Evolutionary conservation across 1,140 invertebrate genomes (phyloP), one percentile per base, ranked within the genome.

Genomic region (Druon quercuslanigerum): DNA sequence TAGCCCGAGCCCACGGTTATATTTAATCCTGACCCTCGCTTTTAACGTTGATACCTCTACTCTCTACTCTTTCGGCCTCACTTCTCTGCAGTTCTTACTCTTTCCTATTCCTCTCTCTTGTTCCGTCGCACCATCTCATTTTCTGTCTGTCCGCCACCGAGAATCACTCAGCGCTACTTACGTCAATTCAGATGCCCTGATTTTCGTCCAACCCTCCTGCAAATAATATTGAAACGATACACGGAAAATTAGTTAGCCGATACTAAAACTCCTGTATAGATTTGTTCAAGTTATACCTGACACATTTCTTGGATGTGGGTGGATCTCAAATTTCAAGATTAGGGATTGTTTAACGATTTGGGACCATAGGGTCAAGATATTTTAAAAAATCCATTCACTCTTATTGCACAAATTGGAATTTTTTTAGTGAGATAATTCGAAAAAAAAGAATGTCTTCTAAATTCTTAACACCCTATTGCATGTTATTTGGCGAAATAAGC

Each of bases 11-110:
- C 79, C 84, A 87, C 76, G 85, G 89, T 89, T 91, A 91, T 90
- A 90, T 91, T 90, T 91, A 91, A 91, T 91, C 87, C 87, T 90
- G 87, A 90, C 88, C 88, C 86, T 90, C 88, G 86, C 81, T 86
- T 85, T 87, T 84, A 83, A 80, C 81, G 77, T 79, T 85, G 84
- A 86, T 85, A 84, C 85, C 80, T 85, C 25, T 33, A 33, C 25
- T 33, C 73, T 77, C 82, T 80, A 71, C 79, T 76, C 72, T 66
- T 66, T 66, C 25, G 60, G 25, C 60, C 60, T 40, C 60, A 66
- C 60, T 66, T 80, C 76, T 78, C 20, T 60, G 20, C 51, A 52
- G 17, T 74, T 72, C 52, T 60, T 66, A 66, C 25, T 40, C 60
- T 66, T 66, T 66, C 25, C 60, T 46, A 40, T 40, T 33, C 60